A percentile compares a stretch with the other conserved stretches of the same genome.
Conservation (phyloP, 2,888 invertebrate species). For the Pteria penguin region DNA sequence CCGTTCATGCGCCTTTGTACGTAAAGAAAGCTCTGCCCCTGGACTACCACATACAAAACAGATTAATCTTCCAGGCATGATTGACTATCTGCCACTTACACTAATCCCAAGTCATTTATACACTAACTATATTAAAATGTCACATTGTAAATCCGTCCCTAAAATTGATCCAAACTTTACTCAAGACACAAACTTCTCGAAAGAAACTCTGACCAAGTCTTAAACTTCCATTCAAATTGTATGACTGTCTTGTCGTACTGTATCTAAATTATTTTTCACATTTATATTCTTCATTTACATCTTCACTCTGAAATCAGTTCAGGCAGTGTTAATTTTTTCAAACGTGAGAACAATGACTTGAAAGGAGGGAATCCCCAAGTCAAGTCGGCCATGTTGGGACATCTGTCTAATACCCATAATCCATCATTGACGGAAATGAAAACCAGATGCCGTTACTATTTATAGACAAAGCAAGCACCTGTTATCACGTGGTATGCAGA, state of each 20-base stretch:
- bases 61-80: constrained; percentile 67
- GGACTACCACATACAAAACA: constrained; percentile 79
- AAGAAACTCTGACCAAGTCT: no score
- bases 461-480: not conserved
- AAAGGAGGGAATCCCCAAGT: constrained; percentile 55
- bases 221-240: no score
- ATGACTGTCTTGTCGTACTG: no score
- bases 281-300: no score
- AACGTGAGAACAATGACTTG: constrained; percentile 41
- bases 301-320: no score
- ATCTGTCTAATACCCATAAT: constrained; percentile 61
- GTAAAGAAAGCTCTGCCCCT: constrained; percentile 68
- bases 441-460: not conserved
- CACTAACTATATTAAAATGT: no score
- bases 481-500: not conserved
- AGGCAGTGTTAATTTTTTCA: no score
- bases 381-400: constrained; percentile 67
- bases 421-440: constrained; percentile 15
- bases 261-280: no score
- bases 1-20: constrained; percentile 65
- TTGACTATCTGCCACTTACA: not conserved
- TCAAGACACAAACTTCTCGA: no score
- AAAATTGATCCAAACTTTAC: no score
- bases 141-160: no score
- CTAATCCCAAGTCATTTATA: no score